Percentiles rank a stretch among this genome's conserved stretches.
phyloP scores from a whole-genome alignment of 2,797 vertebrate genomes.

The Botia kubotai region DNA sequence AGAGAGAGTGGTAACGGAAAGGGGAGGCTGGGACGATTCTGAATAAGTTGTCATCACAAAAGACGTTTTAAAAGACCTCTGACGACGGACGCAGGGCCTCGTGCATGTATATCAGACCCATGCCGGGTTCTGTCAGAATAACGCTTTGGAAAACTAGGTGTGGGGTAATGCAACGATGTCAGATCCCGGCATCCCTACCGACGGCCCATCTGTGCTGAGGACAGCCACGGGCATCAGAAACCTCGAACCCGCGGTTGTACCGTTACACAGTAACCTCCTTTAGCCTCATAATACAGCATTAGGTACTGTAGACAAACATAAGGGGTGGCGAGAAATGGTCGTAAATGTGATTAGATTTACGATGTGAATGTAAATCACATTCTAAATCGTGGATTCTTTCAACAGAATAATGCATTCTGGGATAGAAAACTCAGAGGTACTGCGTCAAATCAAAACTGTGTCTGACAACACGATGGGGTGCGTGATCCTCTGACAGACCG shows the following conservation, averaged over 20 bases:
- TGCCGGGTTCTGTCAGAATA: constrained; percentile 2
- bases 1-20: constrained; percentile 29
- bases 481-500: background rate
- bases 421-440: background rate
- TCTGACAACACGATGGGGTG: background rate
- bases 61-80: constrained; percentile 37
- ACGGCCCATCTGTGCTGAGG: constrained; percentile 43
- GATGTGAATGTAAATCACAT: constrained; percentile 34
- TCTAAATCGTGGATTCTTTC: constrained; percentile 5
- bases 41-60: constrained; percentile 31
- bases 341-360: constrained; percentile 33
- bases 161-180: constrained; percentile 32
- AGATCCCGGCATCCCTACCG: constrained; percentile 38
- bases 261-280: constrained; percentile 27
- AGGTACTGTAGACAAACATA: constrained; percentile 35
- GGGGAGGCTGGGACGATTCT: background rate
- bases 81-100: background rate
- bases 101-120: background rate
- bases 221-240: constrained; percentile 44
- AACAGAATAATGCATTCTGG: constrained; percentile 7
- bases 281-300: constrained; percentile 21
- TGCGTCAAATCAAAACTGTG: too few relatives aligned
- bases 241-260: constrained; percentile 12
- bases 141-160: constrained; percentile 25
- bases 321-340: constrained; percentile 2